A percentile compares a stretch with the other conserved stretches of the same genome.
phyloP scores from a whole-genome alignment of 23 tunicate species.

The Trididemnum clinides region DNA sequence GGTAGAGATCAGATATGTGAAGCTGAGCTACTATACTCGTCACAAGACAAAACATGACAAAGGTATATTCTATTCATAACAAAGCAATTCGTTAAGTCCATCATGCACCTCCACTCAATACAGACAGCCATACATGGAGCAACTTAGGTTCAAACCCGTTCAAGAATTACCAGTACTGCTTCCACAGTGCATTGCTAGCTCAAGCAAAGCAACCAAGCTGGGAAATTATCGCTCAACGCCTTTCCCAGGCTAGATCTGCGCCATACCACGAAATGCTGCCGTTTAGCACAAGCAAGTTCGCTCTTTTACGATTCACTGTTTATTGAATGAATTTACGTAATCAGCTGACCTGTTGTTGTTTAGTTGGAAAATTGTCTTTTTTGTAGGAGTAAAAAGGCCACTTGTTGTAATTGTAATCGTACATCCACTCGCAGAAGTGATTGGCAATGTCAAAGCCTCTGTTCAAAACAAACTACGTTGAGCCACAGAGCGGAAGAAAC shows the following conservation, averaged over 20 bases:
- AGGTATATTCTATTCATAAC: too few species aligned
- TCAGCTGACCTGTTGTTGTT: conserved; percentile 54
- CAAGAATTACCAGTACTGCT: background rate
- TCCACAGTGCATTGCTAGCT: too few species aligned
- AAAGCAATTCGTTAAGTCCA: too few species aligned
- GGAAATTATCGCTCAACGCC: too few species aligned
- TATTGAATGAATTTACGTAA: too few species aligned
- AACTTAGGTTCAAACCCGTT: background rate
- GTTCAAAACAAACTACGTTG: background rate
- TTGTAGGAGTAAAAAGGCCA: conserved; percentile 83
- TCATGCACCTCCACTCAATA: background rate
- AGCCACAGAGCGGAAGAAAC: background rate
- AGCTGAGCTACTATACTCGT: too few species aligned
- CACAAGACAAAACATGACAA: too few species aligned
- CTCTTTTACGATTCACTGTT: background rate
- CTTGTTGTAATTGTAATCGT: conserved; percentile 63
- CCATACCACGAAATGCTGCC: too few species aligned
- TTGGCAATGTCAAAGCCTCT: conserved; percentile 95
- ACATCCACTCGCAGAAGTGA: conserved; percentile 99
- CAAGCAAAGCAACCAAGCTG: too few species aligned
- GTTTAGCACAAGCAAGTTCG: too few species aligned
- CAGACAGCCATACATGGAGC: background rate
- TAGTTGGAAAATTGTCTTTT: conserved; percentile 64
- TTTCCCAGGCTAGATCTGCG: too few species aligned
- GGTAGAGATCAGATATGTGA: too few species aligned